Percentiles rank a stretch among this genome's conserved stretches.
Evolutionary conservation across 2,113 vertebrate species (phyloP).

Genomic region (Chitala chitala): DNA sequence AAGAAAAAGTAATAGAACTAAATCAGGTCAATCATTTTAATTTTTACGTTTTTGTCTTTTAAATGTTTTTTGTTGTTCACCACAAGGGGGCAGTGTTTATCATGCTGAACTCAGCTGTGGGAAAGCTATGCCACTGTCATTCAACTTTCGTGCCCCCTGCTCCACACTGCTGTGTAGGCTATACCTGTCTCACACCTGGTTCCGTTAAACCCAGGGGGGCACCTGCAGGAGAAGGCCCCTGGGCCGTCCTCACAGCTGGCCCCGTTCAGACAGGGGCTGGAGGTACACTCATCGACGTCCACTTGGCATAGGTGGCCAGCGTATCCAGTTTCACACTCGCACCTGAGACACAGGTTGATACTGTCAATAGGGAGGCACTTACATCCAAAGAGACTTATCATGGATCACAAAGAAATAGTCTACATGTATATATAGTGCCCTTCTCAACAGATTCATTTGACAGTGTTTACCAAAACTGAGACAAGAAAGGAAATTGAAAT

Average conservation of each 20-base stretch:
- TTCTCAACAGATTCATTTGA: too few species aligned
- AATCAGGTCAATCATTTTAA: neutral
- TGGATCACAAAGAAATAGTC: too few species aligned
- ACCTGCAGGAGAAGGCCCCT: slow-evolving; percentile 83
- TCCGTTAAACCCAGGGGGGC: slow-evolving; percentile 95
- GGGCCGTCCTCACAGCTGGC: slow-evolving; percentile 84
- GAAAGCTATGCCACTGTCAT: neutral
- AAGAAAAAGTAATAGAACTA: neutral
- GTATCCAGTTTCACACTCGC: slow-evolving; percentile 80
- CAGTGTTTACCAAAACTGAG: too few species aligned
- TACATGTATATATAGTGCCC: too few species aligned
- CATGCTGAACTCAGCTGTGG: neutral
- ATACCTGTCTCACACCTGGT: slow-evolving; percentile 99
- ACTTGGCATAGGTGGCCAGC: slow-evolving; percentile 74
- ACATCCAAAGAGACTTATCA: neutral
- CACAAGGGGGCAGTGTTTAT: too few species aligned
- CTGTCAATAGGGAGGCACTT: neutral
- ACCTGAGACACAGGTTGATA: slow-evolving; percentile 55
- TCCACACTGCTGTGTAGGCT: slow-evolving; percentile 49
- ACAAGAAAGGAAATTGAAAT: too few species aligned
- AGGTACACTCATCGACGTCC: slow-evolving; percentile 85
- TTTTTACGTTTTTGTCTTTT: too few species aligned
- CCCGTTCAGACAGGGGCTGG: slow-evolving; percentile 84
- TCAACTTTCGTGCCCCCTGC: slow-evolving; percentile 16
- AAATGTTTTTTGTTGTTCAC: too few species aligned